Base-by-base conservation (phyloP, 2,888 invertebrate genomes). In the Zonitis immaculata region DNA sequence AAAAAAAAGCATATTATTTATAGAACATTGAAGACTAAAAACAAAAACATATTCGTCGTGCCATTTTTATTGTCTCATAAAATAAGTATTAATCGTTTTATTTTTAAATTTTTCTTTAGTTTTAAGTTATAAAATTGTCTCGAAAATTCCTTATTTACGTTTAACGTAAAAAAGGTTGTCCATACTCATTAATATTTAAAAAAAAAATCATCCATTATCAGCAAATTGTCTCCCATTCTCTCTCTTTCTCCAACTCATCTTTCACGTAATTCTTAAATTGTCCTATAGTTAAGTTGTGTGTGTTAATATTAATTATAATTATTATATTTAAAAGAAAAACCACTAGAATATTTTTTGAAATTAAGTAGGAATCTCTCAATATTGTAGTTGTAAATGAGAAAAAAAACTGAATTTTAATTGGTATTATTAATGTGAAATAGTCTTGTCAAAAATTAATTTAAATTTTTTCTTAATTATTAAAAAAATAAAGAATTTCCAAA, bases 321-420 rank as follows among this genome's bases (percentile, higher is more conserved):
- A 22, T 22, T 22, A 22, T 22, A 4, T 4, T 22, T 22, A 22
- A 4, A 22, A 3, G 5, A 22, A 22, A 3, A 22, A 22, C 3
- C 3, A 22, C 22, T 22, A 22, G 22, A 22, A 22, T 22, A 22
- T 50, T 47, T 50, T 43, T 50, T 47, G 47, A 45, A 28, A 35
- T 47, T 43, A 47, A 44, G 7, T 30, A 20, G 54, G 51, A 51
- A n/a, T n/a, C n/a, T 54, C 54, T 54, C 54, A 42, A 3, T 49
- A 45, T 52, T 8, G 9, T 22, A 22, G 18, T 18, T 27, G 8
- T 3, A 16, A 8, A 3, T 35, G 2, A 8, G 2, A 27, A 27
- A 27, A 27, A 32, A 32, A 32, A 14, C n/a, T n/a, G n/a, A n/a
- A n/a, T n/a, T n/a, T n/a, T n/a, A 32, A 32, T n/a, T 6, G 8